These are phyloP conservation scores for Sycophila sp. DNA, from an alignment of 1,140 invertebrate genomes.

Conservation along the genomic window DNA sequence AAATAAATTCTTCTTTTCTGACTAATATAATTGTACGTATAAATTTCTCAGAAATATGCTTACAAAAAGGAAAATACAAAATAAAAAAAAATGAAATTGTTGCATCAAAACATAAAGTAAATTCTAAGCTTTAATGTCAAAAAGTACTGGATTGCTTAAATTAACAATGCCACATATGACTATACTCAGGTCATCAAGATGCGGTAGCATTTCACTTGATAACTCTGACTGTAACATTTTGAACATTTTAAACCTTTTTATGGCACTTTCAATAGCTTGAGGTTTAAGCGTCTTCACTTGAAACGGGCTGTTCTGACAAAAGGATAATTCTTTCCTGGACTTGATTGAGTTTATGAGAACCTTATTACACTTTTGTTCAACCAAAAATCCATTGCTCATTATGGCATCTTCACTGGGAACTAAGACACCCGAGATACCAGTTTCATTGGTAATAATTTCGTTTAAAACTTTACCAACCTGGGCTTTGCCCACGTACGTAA, in stretches of 20 bases:
- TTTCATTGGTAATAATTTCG: neutral
- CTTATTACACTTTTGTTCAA: neutral
- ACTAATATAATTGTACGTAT: too few species aligned
- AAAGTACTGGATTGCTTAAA: neutral
- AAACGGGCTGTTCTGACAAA: neutral
- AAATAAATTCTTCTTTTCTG: too few species aligned
- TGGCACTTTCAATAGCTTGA: neutral
- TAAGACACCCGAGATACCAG: neutral
- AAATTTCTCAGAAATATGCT: too few species aligned
- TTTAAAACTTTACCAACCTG: neutral
- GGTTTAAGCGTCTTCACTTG: neutral
- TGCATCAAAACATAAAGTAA: neutral
- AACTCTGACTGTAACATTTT: neutral
- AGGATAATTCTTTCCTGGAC: neutral
- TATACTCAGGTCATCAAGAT: slow-evolving; percentile 2
- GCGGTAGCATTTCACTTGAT: neutral
- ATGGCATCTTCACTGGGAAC: neutral
- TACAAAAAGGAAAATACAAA: neutral
- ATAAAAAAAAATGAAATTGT: neutral
- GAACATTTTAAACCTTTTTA: neutral
- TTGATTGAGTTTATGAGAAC: neutral
- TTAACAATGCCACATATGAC: slow-evolving; percentile 1
- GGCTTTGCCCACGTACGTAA: neutral
- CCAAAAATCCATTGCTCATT: neutral
- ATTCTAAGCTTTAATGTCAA: neutral